Base-by-base conservation (phyloP, 2,113 vertebrate species). In the Panurus biarmicus region DNA sequence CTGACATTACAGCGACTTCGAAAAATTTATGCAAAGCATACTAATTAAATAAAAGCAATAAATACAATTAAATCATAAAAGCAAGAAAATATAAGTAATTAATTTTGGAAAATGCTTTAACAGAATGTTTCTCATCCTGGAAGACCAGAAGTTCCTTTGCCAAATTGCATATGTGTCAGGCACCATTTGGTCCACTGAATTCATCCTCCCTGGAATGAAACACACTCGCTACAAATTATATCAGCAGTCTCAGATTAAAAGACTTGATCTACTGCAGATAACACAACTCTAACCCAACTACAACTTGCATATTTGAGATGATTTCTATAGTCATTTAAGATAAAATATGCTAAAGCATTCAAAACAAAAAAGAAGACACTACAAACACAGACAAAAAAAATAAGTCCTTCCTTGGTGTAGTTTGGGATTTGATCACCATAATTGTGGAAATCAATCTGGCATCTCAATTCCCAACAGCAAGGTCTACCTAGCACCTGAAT, bases 281-380 rank as follows among this genome's bases (percentile, higher is more conserved):
- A 78, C 20, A 79, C 18, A 91, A 50, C 26, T 40, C 29, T 33
- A 90, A 69, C 6, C 14, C 28, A 88, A 76, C 25, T 53, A 29
- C 14, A 69, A 1, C 54, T 65, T 48, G 16, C 0, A 0, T 20
- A 61, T 53, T 35, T 40, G 26, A 82, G 17, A 44, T n/a, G 3
- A 72, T 29, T 82, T 77, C n/a, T 58, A 11, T 8, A 62, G 51
- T 25, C 7, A 45, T 33, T 50, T 38, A 47, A 80, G 17, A 73
- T 3, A 56, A 51, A 86, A 66, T 22, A 56, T 1, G 11, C 14
- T 40, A 40, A 53, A 84, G 23, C 21, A 33, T 56, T 78, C 47
- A 60, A 51, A 85, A 18, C 15, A 79, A 65, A 65, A 74, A 33
- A 47, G 14, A 42, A 1, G 2, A 15, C 13, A 36, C 4, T 5